Percentiles rank a stretch among this genome's conserved stretches.
Evolutionary conservation across 2,888 invertebrate species (phyloP).

Genomic region (Pristionchus entomophagus): DNA sequence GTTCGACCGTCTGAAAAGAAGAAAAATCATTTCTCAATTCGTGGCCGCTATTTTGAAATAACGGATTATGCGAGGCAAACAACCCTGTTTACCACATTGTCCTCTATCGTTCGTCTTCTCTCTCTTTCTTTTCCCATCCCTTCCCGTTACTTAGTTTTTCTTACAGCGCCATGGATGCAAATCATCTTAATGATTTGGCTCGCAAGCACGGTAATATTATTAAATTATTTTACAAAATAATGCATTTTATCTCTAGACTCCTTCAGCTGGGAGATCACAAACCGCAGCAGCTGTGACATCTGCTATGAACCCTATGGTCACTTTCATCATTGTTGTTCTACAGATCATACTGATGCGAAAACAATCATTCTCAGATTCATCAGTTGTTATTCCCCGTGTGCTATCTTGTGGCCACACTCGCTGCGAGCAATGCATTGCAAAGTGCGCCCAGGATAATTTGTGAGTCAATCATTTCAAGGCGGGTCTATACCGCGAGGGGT

Average conservation of each 20-base stretch:
- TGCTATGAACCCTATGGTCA: background rate
- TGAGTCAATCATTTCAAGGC: background rate
- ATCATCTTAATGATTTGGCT: background rate
- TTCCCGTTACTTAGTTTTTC: constrained; percentile 9
- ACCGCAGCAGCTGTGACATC: constrained; percentile 19
- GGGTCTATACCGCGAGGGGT: no score
- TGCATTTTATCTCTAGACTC: background rate
- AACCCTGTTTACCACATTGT: background rate
- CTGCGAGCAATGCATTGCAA: background rate
- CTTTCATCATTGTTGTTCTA: background rate
- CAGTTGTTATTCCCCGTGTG: background rate
- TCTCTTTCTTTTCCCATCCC: background rate
- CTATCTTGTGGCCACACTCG: constrained; percentile 21
- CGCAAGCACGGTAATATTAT: background rate
- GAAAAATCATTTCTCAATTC: background rate
- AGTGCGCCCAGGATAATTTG: background rate
- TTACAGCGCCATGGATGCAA: background rate
- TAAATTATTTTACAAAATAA: background rate
- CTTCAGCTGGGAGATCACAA: constrained; percentile 22
- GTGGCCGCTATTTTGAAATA: no score
- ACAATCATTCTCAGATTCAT: background rate
- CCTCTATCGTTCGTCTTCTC: background rate
- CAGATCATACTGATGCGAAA: no score
- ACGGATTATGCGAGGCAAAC: constrained; percentile 24
- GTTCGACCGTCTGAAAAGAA: constrained; percentile 64